These are phyloP conservation scores for Plutomurus gul DNA, from an alignment of 1,140 invertebrate species.

Conservation along the genomic window DNA sequence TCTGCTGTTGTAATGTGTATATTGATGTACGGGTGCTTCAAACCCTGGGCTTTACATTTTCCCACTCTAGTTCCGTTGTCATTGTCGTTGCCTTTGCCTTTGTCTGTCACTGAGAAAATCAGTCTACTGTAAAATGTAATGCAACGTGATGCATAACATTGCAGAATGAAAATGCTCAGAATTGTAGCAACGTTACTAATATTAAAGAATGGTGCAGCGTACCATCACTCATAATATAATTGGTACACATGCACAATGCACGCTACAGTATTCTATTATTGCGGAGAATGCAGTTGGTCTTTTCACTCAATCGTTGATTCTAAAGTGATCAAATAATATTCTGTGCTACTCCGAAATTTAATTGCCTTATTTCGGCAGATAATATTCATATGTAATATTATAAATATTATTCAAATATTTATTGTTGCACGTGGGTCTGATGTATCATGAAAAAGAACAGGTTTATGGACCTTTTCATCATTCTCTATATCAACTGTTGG, in stretches of 20 bases:
- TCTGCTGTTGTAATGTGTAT: not conserved
- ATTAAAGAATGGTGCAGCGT: not conserved
- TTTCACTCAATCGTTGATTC: not conserved
- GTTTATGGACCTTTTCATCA: not conserved
- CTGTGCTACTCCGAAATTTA: too few relatives aligned
- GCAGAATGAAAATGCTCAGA: not conserved
- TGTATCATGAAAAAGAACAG: not conserved
- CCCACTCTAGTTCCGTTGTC: not conserved
- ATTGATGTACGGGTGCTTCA: not conserved
- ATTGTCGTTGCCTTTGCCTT: not conserved
- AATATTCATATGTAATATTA: not conserved
- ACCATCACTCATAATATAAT: not conserved
- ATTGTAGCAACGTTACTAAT: not conserved
- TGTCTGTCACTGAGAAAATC: slow-evolving; percentile 23
- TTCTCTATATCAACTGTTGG: slow-evolving; percentile 28
- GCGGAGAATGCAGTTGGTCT: too few relatives aligned
- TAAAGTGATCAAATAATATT: too few relatives aligned
- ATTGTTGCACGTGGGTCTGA: not conserved
- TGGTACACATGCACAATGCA: not conserved
- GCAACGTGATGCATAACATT: not conserved
- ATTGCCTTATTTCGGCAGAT: not conserved
- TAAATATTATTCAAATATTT: not conserved
- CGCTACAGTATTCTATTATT: too few relatives aligned
- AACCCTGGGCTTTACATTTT: not conserved
- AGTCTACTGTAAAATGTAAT: not conserved